Conservation (phyloP, 2,797 vertebrate species). For the Cyprinodon diabolis region DNA sequence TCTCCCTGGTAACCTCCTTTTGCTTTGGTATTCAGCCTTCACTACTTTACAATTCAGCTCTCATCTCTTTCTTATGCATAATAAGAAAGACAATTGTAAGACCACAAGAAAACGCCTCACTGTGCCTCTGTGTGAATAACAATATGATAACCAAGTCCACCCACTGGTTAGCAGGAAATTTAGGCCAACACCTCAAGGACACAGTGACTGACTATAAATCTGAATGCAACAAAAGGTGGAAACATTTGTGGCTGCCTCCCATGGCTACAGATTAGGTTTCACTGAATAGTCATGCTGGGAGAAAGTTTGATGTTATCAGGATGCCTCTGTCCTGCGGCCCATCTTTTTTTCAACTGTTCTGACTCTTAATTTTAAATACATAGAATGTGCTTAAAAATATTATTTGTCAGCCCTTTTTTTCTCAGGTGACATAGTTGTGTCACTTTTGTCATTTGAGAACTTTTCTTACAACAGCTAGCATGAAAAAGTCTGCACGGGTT, state of each 20-base stretch:
- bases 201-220: slow-evolving; percentile 67
- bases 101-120: slow-evolving; percentile 31
- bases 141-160: slow-evolving; percentile 43
- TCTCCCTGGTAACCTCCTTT: not conserved
- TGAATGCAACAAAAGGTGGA: slow-evolving; percentile 76
- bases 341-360: not conserved
- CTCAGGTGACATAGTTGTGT: slow-evolving; percentile 5
- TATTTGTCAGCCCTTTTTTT: slow-evolving; percentile 29
- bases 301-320: slow-evolving; percentile 46
- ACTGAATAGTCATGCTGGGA: slow-evolving; percentile 44
- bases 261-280: slow-evolving; percentile 49
- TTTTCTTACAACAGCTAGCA: slow-evolving; percentile 13
- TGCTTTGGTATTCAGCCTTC: slow-evolving; percentile 5
- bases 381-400: slow-evolving; percentile 23
- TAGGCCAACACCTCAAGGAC: slow-evolving; percentile 62
- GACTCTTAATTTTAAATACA: slow-evolving; percentile 12
- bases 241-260: slow-evolving; percentile 70
- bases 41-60: slow-evolving; percentile 33
- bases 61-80: slow-evolving; percentile 54
- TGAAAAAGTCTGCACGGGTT: slow-evolving; percentile 24
- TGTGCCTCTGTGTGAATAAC: slow-evolving; percentile 41
- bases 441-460: slow-evolving; percentile 29
- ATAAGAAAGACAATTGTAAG: slow-evolving; percentile 61
- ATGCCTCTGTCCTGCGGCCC: slow-evolving; percentile 24
- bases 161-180: slow-evolving; percentile 57